These are phyloP conservation scores for Cacatua alba DNA, from an alignment of 2,113 vertebrate genomes.

Conservation along the genomic window DNA sequence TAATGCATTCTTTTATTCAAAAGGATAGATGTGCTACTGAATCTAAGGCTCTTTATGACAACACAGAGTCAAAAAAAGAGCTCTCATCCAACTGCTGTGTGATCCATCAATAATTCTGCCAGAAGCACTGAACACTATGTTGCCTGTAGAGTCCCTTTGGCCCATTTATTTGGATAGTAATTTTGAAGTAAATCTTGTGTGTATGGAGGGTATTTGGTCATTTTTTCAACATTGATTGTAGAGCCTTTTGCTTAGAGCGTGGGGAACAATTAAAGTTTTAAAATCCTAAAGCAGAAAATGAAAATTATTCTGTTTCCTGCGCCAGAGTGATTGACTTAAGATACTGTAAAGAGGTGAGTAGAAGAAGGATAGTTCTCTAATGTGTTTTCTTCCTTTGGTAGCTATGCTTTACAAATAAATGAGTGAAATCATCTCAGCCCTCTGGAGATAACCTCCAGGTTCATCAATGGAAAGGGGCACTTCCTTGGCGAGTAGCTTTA, in stretches of 20 bases:
- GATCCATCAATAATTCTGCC: not conserved
- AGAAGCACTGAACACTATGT: not conserved
- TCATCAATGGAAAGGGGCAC: not conserved
- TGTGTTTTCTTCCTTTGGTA: not conserved
- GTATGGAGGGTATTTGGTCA: fast-evolving
- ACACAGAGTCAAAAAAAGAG: not conserved
- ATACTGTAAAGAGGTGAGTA: not conserved
- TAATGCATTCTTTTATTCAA: not conserved
- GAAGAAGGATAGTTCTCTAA: not conserved
- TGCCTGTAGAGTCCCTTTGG: not conserved
- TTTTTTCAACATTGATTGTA: not conserved
- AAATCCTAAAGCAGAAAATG: not conserved
- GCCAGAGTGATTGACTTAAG: not conserved
- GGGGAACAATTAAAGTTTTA: not conserved
- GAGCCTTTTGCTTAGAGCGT: not conserved
- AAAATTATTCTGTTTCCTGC: not conserved
- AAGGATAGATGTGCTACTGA: not conserved
- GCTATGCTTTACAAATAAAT: not conserved
- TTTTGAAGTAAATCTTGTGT: not conserved
- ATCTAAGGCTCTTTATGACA: not conserved
- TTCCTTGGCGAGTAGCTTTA: not conserved
- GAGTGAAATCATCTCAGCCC: not conserved
- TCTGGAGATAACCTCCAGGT: not conserved
- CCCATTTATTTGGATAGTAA: not conserved
- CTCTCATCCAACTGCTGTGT: not conserved